Evolutionary conservation across 2,797 vertebrate genomes (phyloP).

Genomic region (Xenopus petersii): DNA sequence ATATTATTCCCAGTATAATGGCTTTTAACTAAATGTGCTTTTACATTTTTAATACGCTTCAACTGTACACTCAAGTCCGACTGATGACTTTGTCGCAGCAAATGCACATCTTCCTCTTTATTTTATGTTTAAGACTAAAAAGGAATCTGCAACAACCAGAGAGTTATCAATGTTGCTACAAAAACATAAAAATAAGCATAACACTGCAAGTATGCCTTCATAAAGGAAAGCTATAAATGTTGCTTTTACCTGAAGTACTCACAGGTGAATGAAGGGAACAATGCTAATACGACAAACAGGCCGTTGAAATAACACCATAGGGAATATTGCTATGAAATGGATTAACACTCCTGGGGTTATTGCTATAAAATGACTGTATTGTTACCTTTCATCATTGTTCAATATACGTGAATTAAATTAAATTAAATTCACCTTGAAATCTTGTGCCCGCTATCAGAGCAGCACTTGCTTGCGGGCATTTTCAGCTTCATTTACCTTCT

Average conservation of each 20-base stretch:
- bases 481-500: constrained; percentile 33
- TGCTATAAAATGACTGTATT: constrained; percentile 19
- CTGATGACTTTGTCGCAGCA: constrained; percentile 56
- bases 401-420: constrained; percentile 17
- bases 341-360: constrained; percentile 6
- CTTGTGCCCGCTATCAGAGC: neutral
- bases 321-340: neutral
- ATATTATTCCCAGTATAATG: constrained; percentile 54
- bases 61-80: constrained; percentile 66
- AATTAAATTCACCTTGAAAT: constrained; percentile 48
- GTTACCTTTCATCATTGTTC: constrained; percentile 28
- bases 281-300: constrained; percentile 47
- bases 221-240: constrained; percentile 38
- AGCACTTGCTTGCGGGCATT: constrained; percentile 9
- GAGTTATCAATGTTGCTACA: constrained; percentile 58
- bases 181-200: constrained; percentile 55
- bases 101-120: constrained; percentile 56
- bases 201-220: constrained; percentile 29
- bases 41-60: constrained; percentile 62
- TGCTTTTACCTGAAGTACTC: constrained; percentile 47
- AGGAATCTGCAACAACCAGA: constrained; percentile 53
- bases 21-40: constrained; percentile 64
- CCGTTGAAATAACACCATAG: constrained; percentile 37
- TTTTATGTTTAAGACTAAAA: constrained; percentile 63
- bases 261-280: constrained; percentile 43